These are phyloP conservation scores for Ctenochaetus hawaiiensis DNA, from an alignment of 2,797 vertebrate genomes.

Conservation along the genomic window DNA sequence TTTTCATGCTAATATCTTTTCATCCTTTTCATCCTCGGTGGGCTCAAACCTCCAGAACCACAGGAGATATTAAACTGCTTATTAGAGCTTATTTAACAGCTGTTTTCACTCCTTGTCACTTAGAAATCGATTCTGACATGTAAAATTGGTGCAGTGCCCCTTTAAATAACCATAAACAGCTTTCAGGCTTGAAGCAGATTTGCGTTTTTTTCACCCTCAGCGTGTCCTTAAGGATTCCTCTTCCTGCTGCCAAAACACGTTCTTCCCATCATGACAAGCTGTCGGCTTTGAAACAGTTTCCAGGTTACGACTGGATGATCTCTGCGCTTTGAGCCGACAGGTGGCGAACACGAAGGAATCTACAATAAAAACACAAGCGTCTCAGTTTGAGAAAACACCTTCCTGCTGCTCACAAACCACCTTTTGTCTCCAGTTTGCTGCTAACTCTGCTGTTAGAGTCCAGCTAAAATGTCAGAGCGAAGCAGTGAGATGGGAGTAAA, in stretches of 20 bases:
- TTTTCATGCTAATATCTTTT: neutral
- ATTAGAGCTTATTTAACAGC: neutral
- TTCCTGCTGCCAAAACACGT: neutral
- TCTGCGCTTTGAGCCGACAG: neutral
- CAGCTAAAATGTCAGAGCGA: neutral
- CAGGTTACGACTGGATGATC: too few species aligned
- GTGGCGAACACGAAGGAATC: neutral
- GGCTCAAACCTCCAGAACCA: neutral
- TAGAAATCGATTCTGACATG: conserved; percentile 12
- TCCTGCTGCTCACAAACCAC: neutral
- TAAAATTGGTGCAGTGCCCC: neutral
- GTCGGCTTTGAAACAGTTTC: neutral
- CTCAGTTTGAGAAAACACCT: neutral
- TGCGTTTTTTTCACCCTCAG: neutral
- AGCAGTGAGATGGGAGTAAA: neutral
- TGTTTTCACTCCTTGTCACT: neutral
- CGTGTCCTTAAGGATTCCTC: neutral
- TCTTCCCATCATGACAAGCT: neutral
- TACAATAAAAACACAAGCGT: neutral
- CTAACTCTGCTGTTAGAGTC: neutral
- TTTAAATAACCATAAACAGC: neutral
- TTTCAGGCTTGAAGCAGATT: neutral
- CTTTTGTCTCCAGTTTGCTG: neutral
- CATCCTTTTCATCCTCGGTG: neutral
- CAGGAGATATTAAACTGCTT: too few species aligned